Percentiles rank a stretch among this genome's conserved stretches.
These are phyloP conservation scores for Decapterus maruadsi DNA, from an alignment of 2,797 vertebrate genomes.

Conservation along the genomic window DNA sequence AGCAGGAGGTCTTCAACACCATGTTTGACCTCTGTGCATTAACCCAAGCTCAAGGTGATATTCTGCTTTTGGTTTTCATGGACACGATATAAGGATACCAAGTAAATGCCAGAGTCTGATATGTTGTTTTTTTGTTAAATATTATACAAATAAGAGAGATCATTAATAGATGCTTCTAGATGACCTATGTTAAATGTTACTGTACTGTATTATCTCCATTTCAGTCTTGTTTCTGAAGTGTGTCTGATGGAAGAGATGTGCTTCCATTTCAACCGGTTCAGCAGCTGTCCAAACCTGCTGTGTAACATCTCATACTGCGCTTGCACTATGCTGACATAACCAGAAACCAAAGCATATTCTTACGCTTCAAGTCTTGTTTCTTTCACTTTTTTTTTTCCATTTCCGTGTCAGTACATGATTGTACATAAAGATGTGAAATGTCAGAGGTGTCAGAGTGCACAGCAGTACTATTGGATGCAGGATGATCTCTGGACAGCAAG, in stretches of 20 bases:
- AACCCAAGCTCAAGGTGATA: conserved; percentile 11
- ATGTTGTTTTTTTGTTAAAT: no score
- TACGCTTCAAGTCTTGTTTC: conserved; percentile 1
- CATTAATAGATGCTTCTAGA: neutral
- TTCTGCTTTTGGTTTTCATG: conserved; percentile 1
- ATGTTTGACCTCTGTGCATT: conserved; percentile 12
- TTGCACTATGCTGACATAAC: neutral
- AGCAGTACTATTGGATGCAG: conserved; percentile 10
- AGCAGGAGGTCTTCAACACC: neutral
- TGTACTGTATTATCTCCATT: neutral
- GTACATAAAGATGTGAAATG: conserved; percentile 17
- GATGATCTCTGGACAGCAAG: neutral
- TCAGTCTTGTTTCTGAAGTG: conserved; percentile 18
- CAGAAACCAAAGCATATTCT: conserved; percentile 26
- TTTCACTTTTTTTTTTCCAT: conserved; percentile 18
- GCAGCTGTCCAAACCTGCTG: conserved; percentile 44
- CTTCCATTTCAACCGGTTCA: conserved; percentile 31
- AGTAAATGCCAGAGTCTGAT: neutral
- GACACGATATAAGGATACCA: conserved; percentile 2
- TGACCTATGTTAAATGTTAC: neutral
- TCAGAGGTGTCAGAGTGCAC: neutral
- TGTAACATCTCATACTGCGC: conserved; percentile 29
- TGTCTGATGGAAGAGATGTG: conserved; percentile 16
- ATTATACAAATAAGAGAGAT: neutral
- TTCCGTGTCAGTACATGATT: conserved; percentile 6